A percentile compares a stretch with the other conserved stretches of the same genome.
phyloP scores from a whole-genome alignment of 1,140 invertebrate genomes.

The Drosophila erecta region DNA sequence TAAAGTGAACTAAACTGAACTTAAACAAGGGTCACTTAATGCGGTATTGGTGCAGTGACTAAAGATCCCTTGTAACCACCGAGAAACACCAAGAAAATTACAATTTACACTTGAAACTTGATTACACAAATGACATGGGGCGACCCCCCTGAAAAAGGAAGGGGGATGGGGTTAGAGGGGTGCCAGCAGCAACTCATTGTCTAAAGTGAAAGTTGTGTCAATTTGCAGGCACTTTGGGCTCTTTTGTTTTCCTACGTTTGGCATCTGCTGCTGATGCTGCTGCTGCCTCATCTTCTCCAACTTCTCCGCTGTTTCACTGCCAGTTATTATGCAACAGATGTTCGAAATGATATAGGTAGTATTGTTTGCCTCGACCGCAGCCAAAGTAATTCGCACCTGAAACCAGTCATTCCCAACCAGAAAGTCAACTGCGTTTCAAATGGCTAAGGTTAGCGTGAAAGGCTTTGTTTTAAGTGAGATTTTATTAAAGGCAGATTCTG shows the following conservation, averaged over 20 bases:
- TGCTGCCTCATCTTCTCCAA: conserved; percentile 18
- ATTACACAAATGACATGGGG: conserved; percentile 51
- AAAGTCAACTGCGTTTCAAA: conserved; percentile 20
- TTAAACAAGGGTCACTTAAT: not conserved
- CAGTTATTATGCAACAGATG: conserved; percentile 44
- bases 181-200: conserved; percentile 51
- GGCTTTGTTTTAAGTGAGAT: not conserved
- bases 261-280: conserved; percentile 1
- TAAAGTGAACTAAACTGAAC: not conserved
- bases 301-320: conserved; percentile 34
- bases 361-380: conserved; percentile 5
- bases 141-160: not conserved
- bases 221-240: conserved; percentile 48
- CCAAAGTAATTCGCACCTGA: conserved; percentile 28
- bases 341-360: conserved; percentile 27
- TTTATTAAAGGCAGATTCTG: not conserved
- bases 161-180: not conserved
- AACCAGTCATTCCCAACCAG: conserved; percentile 22
- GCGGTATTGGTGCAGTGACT: not conserved
- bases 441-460: conserved; percentile 27
- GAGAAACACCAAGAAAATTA: conserved; percentile 30
- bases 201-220: conserved; percentile 70
- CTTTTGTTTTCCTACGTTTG: conserved; percentile 29
- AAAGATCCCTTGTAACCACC: conserved; percentile 20
- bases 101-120: conserved; percentile 66